Evolutionary conservation across 1,140 invertebrate species (phyloP), one percentile per base, ranked within the genome.

Genomic region (Bombyx mandarina): DNA sequence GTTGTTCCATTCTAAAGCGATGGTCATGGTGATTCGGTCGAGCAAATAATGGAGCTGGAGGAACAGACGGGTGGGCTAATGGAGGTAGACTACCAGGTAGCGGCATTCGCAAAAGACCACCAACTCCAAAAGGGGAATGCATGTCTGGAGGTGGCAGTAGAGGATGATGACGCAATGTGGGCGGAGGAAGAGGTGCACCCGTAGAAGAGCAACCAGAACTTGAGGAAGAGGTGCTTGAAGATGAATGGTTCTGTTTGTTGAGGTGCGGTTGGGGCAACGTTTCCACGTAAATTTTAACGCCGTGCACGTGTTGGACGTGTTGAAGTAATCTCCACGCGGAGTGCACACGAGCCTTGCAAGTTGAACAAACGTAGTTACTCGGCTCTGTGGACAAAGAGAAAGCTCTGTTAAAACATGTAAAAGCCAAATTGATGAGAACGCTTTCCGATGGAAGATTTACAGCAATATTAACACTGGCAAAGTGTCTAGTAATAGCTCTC

Each of bases 241-340:
- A 80, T 54, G 90, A 90, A 73, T 90, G 84, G 51, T 85, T 82
- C 66, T 87, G 82, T 80, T 86, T 82, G 72, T 67, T 83, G 62
- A 72, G 84, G 63, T 71, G 79, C 76, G 58, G 83, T 67, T 79
- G 88, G 48, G 91, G 89, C 57, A 90, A 88, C 45, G 89, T 85
- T 61, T 96, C 94, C 42, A 94, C 91, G 88, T 98, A 99, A 66
- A 99, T 96, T 79, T 97, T 95, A 60, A 98, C 93, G 18, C 97
- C 97, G 80, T 99, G 97, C 52, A 93, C 92, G 65, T 94, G 94
- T 85, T 99, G 97, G 12, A 95, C 97, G 79, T 99, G 98, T 80
- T 98, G 97, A 8, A 99, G 91, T 62, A 99, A 89, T 50, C 93
- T 91, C 97, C 97, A 99, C 0, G 98, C 97, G 26, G 97, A 98